Conservation (phyloP, 2,888 invertebrate genomes). For the Hypercompe scribonia region DNA sequence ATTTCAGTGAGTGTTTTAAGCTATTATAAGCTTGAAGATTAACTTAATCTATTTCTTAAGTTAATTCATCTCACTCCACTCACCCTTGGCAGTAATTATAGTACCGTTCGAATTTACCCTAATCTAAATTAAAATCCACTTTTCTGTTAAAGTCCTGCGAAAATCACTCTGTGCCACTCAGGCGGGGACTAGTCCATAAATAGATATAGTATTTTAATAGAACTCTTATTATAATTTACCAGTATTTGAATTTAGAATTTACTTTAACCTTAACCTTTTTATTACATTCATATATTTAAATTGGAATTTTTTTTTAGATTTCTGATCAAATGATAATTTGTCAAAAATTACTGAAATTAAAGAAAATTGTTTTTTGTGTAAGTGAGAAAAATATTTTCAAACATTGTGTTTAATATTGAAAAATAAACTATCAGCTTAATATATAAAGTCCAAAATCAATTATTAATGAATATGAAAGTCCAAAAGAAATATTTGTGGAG, state of each 20-base stretch:
- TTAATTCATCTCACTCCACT: conserved; percentile 15
- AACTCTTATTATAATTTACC: background rate
- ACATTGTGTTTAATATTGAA: background rate
- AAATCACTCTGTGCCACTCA: background rate
- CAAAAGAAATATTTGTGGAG: background rate
- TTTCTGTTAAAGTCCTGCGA: background rate
- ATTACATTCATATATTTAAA: background rate
- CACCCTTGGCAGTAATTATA: conserved; percentile 6
- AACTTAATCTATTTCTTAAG: conserved; percentile 12
- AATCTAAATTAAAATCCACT: conserved; percentile 22
- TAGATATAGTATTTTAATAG: background rate
- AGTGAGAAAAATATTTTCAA: background rate
- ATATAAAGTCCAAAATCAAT: background rate
- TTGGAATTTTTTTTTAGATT: background rate
- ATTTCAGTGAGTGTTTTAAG: background rate
- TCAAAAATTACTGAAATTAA: background rate
- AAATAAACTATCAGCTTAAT: background rate
- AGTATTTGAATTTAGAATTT: background rate
- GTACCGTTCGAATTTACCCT: conserved; percentile 5
- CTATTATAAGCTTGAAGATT: conserved; percentile 8
- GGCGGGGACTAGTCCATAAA: background rate
- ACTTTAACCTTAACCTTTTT: background rate
- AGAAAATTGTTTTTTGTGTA: background rate
- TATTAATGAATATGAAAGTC: background rate
- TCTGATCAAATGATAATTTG: background rate